Evolutionary conservation across 1,140 invertebrate species (phyloP).

Genomic region (Eumaeus atala): DNA sequence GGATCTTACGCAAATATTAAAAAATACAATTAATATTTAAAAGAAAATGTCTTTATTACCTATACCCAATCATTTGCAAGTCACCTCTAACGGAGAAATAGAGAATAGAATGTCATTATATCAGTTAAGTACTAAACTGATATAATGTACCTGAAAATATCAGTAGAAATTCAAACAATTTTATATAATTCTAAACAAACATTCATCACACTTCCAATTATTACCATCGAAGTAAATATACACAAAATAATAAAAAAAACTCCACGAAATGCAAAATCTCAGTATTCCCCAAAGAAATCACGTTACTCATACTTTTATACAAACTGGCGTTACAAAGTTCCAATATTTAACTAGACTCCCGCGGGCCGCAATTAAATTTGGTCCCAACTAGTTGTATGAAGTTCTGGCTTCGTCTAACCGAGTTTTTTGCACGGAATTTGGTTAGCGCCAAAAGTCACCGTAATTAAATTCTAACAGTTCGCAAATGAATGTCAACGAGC

Average conservation of each 20-base stretch:
- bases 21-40: no score
- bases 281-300: conserved; percentile 4
- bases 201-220: neutral
- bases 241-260: neutral
- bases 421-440: conserved; percentile 1
- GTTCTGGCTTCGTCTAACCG: neutral
- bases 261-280: neutral
- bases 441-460: conserved; percentile 1
- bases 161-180: no score
- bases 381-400: conserved; percentile 11
- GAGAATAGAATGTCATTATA: no score
- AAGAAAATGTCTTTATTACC: no score
- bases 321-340: conserved; percentile 11
- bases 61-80: no score
- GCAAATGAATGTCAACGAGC: neutral
- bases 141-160: no score
- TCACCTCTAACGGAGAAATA: no score
- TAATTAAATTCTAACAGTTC: conserved; percentile 3
- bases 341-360: conserved; percentile 21
- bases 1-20: no score
- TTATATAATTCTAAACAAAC: no score
- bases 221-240: conserved; percentile 5
- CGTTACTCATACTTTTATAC: conserved; percentile 7
- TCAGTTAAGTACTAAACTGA: no score
- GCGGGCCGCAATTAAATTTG: conserved; percentile 23